Evolutionary conservation across 2,888 invertebrate species (phyloP), one percentile per base, ranked within the genome.

Genomic region (Rhagonycha fulva): DNA sequence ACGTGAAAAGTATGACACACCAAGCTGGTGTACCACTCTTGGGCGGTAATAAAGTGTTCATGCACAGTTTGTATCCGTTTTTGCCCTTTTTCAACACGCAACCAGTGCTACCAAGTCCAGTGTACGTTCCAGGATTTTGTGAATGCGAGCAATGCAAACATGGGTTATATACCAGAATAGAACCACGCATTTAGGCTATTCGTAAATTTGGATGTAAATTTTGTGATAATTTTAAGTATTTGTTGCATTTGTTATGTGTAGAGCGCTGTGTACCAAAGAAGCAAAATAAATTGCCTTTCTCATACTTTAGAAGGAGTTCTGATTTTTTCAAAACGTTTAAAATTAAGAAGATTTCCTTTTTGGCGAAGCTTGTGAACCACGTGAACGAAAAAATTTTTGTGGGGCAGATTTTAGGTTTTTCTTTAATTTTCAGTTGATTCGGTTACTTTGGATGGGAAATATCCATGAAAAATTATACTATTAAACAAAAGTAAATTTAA

Each of bases 71-170:
- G 78, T 88, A 88, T 79, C 88, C 88, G 1, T 87, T 88, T 82
- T 83, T 88, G 70, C 88, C 88, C 7, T 80, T 88, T 75, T 87
- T 88, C 74, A 87, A 87, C 80, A 86, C 87, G 0, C 87, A 87
- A 76, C 87, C 87, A 1, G 85, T 88, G 47, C 78, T 88, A 63
- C 86, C 87, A 1, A 88, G 87, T 82, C 87, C 87, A 0, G 87
- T 88, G n/a, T 87, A 88, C 78, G 87, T 88, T 5, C 88, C 88
- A 4, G 87, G 88, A 24, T 87, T 88, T 82, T 88, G 88, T 74
- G 88, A 88, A 76, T 88, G 88, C 78, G 87, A 88, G 19, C 88
- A 88, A 80, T 88, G 88, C 76, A 87, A 87, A 78, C 86, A 86
- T 79, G 84, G 82, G 62, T 78, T 86, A 62, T 87, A 87, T 71